These are phyloP conservation scores for Mesembrinibis cayennensis DNA, from an alignment of 2,113 vertebrate genomes.

Conservation along the genomic window DNA sequence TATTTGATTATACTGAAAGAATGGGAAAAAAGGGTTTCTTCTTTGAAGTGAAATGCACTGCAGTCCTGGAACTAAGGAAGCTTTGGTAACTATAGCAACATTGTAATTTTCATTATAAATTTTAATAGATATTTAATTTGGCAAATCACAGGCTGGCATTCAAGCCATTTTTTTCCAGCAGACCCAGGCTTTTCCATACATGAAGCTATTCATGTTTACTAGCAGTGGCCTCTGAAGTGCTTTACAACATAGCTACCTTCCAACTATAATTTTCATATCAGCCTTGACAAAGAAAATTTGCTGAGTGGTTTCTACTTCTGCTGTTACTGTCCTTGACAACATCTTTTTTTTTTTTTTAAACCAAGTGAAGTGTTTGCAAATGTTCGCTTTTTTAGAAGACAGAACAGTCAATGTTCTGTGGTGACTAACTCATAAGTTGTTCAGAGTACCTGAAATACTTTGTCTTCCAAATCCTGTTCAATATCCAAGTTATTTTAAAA, in stretches of 20 bases:
- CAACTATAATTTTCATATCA: conserved; percentile 13
- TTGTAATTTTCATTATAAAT: neutral
- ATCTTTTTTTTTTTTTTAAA: neutral
- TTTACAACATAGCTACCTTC: neutral
- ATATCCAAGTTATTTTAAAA: neutral
- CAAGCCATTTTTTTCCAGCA: neutral
- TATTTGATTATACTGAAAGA: neutral
- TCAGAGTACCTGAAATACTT: neutral
- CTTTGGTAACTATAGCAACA: conserved; percentile 11
- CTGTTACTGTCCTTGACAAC: neutral
- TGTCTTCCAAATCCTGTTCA: neutral
- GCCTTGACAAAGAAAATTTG: neutral
- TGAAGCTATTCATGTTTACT: neutral
- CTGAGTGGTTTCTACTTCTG: neutral
- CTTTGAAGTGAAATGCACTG: neutral
- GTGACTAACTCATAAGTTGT: neutral
- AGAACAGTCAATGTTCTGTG: neutral
- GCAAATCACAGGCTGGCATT: neutral
- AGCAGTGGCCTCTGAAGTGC: neutral
- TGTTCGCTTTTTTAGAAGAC: conserved; percentile 5
- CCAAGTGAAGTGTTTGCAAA: neutral
- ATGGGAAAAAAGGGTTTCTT: neutral
- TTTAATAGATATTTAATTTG: conserved; percentile 7
- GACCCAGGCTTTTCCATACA: neutral
- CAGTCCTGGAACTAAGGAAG: neutral